Base-by-base conservation (phyloP, 2,113 vertebrate genomes). In the Daubentonia madagascariensis region DNA sequence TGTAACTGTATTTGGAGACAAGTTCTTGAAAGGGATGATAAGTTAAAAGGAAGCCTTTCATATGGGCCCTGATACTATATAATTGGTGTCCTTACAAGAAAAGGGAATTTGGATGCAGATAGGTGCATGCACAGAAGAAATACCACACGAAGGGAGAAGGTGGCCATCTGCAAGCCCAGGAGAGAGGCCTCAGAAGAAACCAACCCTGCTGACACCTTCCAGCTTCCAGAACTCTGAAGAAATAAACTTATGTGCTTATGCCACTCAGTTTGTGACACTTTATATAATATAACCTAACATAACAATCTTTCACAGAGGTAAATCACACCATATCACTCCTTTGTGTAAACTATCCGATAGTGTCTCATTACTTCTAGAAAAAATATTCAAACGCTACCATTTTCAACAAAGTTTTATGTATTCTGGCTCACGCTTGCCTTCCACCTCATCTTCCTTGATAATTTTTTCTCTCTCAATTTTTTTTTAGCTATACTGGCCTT, bases 121-220 rank as follows among this genome's bases (percentile, higher is more conserved):
- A 40, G 6, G n/a, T 30, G 61, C 7, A 1, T 37, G 8, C 22
- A 40, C n/a, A 73, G 48, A n/a, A 13, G n/a, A 72, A 67, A 72
- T 6, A 25, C 0, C 3, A 18, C 13, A 4, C 17, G 7, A 32
- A 18, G 57, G 30, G 37, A 67, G 28, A 35, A n/a, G 9, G 25
- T 28, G 43, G 25, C 13, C 14, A 4, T 8, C 72, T 45, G 14
- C 7, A 32, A 48, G 52, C 35, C 10, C 5, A 54, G 45, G 7
- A 50, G 50, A 73, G 50, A 73, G 22, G n/a, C 7, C 0, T 1
- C 59, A 73, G 37, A 28, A 43, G 6, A 43, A 43, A 40, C 70
- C 72, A 16, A 45, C 43, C 43, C 72, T 45, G 13, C 25, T 4
- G 25, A 45, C 25, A 8, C 25, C 40, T 9, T 67, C 37, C 83